Conservation (phyloP, 2,113 vertebrate species). For the Podocnemis expansa region DNA sequence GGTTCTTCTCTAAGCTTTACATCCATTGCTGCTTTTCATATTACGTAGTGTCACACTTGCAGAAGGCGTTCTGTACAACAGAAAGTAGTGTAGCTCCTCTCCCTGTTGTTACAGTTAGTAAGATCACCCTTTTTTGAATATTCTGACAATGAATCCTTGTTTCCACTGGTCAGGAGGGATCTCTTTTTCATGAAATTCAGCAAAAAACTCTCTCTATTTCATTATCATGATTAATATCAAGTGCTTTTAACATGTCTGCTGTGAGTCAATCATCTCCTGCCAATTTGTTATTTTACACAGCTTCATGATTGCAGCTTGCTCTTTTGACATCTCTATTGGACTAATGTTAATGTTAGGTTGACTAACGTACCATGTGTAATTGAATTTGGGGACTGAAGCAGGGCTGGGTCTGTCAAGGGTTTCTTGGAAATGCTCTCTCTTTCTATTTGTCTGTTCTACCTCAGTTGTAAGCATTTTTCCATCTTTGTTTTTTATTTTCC, state of each 20-base stretch:
- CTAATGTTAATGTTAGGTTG: neutral
- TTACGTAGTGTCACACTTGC: neutral
- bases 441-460: neutral
- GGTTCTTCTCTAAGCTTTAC: neutral
- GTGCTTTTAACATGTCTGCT: neutral
- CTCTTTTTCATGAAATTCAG: neutral
- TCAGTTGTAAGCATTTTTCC: neutral
- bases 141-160: neutral
- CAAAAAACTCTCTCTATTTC: neutral
- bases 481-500: neutral
- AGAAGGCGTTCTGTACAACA: neutral
- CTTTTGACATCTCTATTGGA: neutral
- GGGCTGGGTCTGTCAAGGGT: neutral
- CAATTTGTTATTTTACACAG: neutral
- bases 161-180: neutral
- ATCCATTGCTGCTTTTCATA: neutral
- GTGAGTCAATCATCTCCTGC: neutral
- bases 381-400: neutral
- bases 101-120: neutral
- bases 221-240: neutral
- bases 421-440: neutral
- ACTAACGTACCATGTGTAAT: neutral
- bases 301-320: neutral
- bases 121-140: neutral
- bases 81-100: neutral